These are phyloP conservation scores for Fragum whitleyi DNA, from an alignment of 2,888 invertebrate species.

Conservation along the genomic window DNA sequence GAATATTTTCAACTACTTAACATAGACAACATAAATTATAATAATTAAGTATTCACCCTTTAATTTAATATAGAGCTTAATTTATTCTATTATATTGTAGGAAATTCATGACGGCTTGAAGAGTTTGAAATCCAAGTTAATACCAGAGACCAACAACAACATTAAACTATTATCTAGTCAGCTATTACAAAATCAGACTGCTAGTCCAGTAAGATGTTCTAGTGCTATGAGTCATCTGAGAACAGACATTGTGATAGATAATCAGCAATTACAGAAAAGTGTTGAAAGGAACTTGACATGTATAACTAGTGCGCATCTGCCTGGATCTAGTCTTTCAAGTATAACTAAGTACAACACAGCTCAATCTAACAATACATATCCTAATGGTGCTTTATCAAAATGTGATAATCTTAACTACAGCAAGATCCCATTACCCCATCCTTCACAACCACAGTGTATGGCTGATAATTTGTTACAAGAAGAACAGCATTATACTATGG, in stretches of 20 bases:
- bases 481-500: constrained; percentile 34
- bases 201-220: not conserved
- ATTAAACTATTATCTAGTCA: not conserved
- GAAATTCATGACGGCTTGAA: constrained; percentile 3
- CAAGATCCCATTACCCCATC: not conserved
- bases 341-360: not conserved
- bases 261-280: no score
- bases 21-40: no score
- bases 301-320: not conserved
- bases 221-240: not conserved
- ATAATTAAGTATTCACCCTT: no score
- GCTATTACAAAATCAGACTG: not conserved
- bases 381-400: not conserved
- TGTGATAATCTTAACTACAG: constrained; percentile 7
- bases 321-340: not conserved
- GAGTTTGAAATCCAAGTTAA: not conserved
- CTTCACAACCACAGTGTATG: constrained; percentile 18
- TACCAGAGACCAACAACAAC: not conserved
- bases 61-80: no score
- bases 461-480: constrained; percentile 41
- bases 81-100: no score
- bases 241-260: no score
- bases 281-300: not conserved
- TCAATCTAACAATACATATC: constrained; percentile 9
- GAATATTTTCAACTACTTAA: no score